Evolutionary conservation across 1,140 invertebrate genomes (phyloP), one percentile per base, ranked within the genome.

Genomic region (Apis laboriosa): DNA sequence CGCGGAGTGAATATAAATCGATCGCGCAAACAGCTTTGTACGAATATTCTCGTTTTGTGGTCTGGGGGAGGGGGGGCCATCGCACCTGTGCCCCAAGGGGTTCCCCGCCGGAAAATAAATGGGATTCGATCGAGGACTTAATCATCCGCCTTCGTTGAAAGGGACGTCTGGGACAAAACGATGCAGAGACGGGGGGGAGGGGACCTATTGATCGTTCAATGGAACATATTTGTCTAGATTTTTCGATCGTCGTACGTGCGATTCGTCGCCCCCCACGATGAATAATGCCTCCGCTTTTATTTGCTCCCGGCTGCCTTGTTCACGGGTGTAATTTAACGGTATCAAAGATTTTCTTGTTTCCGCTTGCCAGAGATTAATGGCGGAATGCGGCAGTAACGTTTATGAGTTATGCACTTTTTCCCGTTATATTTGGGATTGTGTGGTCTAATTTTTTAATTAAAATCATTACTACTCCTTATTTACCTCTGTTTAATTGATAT

Each of bases 121-220:
- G 84, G 84, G 86, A 83, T 89, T 89, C 88, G 89, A 90, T 90
- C 84, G 89, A 77, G 68, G 70, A 85, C 88, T 90, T 90, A 89
- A 90, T 90, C 89, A 90, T 90, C 86, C 88, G 64, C 77, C 66
- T 67, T 76, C 82, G 84, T 79, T 85, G 85, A 88, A 89, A 89
- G 66, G 86, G 70, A 73, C 80, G 84, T 83, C 64, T 61, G 80
- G 87, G 64, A 86, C 74, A 87, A 86, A 81, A 89, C 74, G 80
- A 77, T 70, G 80, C 73, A 82, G 80, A 82, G 80, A 77, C 74
- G 76, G 56, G 64, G 61, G 19, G 19, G 8, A 28, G 24, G 53
- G 56, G 64, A 55, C 63, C 73, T 77, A 82, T 82, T 82, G 80
- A 82, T 82, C 80, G 74, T 28, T n/a, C 43, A 60, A 77, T 77